Evolutionary conservation across 2,797 vertebrate species (phyloP).

Genomic region (Silurus aristotelis): DNA sequence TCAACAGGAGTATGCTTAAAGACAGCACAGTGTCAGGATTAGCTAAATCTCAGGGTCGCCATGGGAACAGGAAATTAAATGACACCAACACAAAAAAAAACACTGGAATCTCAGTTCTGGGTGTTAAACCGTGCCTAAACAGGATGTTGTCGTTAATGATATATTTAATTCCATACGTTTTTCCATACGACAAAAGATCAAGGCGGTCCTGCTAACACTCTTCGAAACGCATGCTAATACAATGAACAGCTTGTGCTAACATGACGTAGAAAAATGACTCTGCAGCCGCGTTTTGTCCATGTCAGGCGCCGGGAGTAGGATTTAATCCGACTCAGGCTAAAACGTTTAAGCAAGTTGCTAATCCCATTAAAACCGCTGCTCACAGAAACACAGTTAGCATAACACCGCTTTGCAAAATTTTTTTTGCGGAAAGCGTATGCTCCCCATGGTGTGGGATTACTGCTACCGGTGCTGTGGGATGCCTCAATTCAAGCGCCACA

Average conservation of each 20-base stretch:
- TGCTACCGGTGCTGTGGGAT: slow-evolving; percentile 76
- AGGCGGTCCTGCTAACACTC: not conserved
- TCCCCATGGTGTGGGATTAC: slow-evolving; percentile 80
- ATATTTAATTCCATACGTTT: not conserved
- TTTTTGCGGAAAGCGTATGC: slow-evolving; percentile 41
- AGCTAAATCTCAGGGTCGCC: not conserved
- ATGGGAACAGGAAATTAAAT: not conserved
- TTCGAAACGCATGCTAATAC: no score
- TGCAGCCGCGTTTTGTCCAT: slow-evolving; percentile 7
- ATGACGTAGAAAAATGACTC: not conserved
- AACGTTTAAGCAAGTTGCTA: slow-evolving; percentile 51
- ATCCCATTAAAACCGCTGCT: slow-evolving; percentile 58
- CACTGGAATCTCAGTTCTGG: not conserved
- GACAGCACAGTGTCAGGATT: not conserved
- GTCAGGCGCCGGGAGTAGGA: slow-evolving; percentile 16
- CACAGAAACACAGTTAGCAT: slow-evolving; percentile 15
- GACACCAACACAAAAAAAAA: not conserved
- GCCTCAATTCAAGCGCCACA: slow-evolving; percentile 75
- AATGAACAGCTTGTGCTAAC: not conserved
- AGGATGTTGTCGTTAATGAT: not conserved
- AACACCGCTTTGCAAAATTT: slow-evolving; percentile 4
- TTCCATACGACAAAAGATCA: no score
- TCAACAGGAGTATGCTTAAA: not conserved
- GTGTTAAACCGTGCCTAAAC: not conserved
- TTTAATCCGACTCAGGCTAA: slow-evolving; percentile 53